phyloP scores from a whole-genome alignment of 2,113 vertebrate genomes.

The Carassius carassius region DNA sequence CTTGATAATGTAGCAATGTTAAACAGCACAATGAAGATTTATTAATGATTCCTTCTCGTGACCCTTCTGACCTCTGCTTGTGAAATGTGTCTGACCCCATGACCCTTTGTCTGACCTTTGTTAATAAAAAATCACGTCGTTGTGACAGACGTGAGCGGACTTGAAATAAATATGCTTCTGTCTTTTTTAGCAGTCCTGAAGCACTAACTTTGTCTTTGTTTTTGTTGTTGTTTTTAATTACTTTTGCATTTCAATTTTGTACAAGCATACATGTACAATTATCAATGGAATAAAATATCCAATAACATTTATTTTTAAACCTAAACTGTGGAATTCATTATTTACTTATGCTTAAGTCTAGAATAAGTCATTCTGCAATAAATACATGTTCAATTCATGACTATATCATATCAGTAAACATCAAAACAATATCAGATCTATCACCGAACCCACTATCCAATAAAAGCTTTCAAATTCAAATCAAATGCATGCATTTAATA shows the following conservation, averaged over 20 bases:
- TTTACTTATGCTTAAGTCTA: constrained; percentile 64
- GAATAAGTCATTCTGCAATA: background rate
- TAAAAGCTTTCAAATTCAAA: too few species aligned
- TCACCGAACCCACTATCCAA: too few species aligned
- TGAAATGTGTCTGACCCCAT: constrained; percentile 39
- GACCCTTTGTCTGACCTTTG: constrained; percentile 22
- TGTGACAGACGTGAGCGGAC: constrained; percentile 65
- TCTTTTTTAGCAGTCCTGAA: constrained; percentile 66
- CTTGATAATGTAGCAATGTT: constrained; percentile 38
- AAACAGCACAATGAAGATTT: constrained; percentile 4
- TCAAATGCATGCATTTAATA: background rate
- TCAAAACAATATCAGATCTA: too few species aligned
- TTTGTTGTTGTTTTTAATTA: constrained; percentile 62
- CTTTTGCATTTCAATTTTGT: constrained; percentile 54
- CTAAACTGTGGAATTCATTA: constrained; percentile 74
- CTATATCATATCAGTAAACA: background rate
- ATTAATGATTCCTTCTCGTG: background rate
- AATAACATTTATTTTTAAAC: constrained; percentile 72
- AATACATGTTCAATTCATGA: background rate
- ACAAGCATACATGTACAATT: constrained; percentile 30
- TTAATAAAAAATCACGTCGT: constrained; percentile 59
- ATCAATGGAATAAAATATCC: constrained; percentile 78
- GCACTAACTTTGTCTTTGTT: constrained; percentile 57
- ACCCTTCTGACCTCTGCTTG: constrained; percentile 31
- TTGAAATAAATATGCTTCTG: constrained; percentile 60